Conservation (phyloP, 1,140 invertebrate genomes). For the Pantala flavescens region DNA sequence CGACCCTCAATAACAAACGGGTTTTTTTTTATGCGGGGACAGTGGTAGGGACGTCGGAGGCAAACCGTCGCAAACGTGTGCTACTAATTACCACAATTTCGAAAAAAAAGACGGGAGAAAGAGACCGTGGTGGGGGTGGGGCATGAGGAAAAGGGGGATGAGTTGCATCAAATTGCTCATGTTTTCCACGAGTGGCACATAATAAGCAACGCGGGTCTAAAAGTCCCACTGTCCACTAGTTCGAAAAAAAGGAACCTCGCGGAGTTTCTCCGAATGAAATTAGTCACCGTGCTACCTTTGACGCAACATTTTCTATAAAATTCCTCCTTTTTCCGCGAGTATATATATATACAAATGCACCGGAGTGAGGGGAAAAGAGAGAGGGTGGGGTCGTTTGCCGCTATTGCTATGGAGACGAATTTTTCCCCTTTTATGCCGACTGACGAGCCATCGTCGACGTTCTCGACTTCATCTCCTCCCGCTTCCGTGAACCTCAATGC, state of each 20-base stretch:
- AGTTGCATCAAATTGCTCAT: not conserved
- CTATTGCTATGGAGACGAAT: not conserved
- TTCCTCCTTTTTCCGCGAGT: not conserved
- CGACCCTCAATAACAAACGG: not conserved
- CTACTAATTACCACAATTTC: slow-evolving; percentile 6
- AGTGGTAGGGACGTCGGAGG: not conserved
- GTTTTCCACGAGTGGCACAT: not conserved
- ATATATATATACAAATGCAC: not conserved
- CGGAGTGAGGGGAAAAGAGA: not conserved
- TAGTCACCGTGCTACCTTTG: slow-evolving; percentile 4
- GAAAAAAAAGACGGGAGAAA: not conserved
- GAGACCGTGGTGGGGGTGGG: not conserved
- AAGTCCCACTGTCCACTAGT: slow-evolving; percentile 3
- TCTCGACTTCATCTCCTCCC: not conserved
- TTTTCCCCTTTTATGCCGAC: not conserved
- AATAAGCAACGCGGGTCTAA: not conserved
- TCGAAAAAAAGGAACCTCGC: not conserved
- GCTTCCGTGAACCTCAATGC: not conserved
- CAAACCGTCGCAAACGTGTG: not conserved
- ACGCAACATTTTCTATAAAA: not conserved
- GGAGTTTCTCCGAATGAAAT: not conserved
- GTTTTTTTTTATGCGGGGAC: not conserved
- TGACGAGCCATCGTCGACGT: not conserved
- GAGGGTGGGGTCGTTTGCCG: too few relatives aligned
- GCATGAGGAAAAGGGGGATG: not conserved